Conservation (phyloP, 1,140 invertebrate species). For the Apocrypta bakeri region DNA sequence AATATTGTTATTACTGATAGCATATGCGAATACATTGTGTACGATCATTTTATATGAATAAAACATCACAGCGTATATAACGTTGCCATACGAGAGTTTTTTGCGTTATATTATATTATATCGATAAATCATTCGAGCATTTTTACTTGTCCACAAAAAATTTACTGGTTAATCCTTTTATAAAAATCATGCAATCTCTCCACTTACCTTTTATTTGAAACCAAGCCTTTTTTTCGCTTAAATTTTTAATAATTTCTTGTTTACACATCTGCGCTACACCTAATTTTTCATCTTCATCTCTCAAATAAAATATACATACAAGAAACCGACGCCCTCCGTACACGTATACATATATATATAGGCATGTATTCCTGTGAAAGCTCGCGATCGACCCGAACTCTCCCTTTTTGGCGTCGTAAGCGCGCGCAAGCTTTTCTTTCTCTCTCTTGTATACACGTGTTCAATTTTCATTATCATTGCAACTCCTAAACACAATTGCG, state of each 20-base stretch:
- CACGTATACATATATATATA: not conserved
- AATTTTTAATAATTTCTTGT: too few species aligned
- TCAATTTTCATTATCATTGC: too few species aligned
- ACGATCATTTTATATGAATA: not conserved
- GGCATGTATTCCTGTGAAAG: not conserved
- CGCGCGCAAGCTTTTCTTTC: not conserved
- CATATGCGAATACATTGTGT: not conserved
- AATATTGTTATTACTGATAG: not conserved
- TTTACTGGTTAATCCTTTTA: too few species aligned
- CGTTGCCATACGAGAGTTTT: not conserved
- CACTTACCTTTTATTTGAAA: too few species aligned
- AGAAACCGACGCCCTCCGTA: not conserved
- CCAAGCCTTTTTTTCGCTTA: too few species aligned
- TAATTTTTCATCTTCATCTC: not conserved
- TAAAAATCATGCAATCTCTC: too few species aligned
- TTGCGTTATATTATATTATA: not conserved
- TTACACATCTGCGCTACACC: not conserved
- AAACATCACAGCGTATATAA: not conserved
- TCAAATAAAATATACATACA: not conserved
- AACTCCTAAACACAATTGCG: not conserved
- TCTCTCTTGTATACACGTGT: not conserved
- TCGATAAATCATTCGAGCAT: not conserved
- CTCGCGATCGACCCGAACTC: conserved; percentile 12
- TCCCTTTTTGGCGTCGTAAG: conserved; percentile 4
- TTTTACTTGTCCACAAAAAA: too few species aligned